Base-by-base conservation (phyloP, 2,888 invertebrate genomes). In the Spilosoma lubricipeda region DNA sequence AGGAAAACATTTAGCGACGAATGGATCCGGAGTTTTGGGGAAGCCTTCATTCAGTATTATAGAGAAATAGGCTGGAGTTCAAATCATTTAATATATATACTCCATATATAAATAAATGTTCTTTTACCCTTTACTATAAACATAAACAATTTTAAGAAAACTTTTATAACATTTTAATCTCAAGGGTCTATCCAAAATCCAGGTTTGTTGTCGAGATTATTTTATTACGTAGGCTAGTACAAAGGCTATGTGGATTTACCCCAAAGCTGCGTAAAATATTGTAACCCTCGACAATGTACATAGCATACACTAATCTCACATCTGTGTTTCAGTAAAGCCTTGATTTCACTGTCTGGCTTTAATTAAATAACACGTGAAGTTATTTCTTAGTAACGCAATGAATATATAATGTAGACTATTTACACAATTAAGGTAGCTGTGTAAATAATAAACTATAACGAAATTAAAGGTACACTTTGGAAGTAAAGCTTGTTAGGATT, bases 211-310 rank as follows among this genome's bases (percentile, higher is more conserved):
- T 73, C 70, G 70, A 73, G 71, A 81, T 82, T 76, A 80, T 73
- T 77, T 73, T 67, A 77, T 73, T 67, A 75, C 75, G 70, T 70
- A 70, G 36, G 59, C 59, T 27, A 59, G 69, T 73, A 79, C 72
- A 77, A 83, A 78, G 74, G 75, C 36, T 75, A 66, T 52, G 67
- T 67, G 66, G 30, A 56, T 72, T 72, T 70, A 70, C 30, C 81
- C 78, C 68, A 1, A 64, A 76, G 81, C 67, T 79, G 77, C 76
- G 36, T 79, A 64, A 77, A 76, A 80, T 78, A 82, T 80, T n/a
- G 72, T 69, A 36, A 64, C 30, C 76, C 59, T n/a, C 69, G 75
- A 76, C 71, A 74, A 72, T 74, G 75, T 76, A 30, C 42, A 8
- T 48, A 48, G 48, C 48, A 7, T 45, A 30, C 30, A 65, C 15